Conservation (phyloP, 2,797 vertebrate species). For the Myotis planiceps region DNA sequence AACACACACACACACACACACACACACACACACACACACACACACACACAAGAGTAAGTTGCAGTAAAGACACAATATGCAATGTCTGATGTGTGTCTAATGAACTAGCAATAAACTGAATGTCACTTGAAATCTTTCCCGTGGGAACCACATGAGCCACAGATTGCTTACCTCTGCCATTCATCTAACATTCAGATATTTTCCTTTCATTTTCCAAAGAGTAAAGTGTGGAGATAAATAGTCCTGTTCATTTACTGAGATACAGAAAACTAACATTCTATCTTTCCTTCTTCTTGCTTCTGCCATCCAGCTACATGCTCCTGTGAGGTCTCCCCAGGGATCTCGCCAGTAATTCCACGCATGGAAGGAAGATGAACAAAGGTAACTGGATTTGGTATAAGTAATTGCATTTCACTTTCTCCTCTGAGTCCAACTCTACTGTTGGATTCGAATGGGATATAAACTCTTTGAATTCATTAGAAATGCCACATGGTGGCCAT, state of each 20-base stretch:
- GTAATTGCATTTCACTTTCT: slow-evolving; percentile 45
- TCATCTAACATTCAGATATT: background rate
- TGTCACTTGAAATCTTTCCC: background rate
- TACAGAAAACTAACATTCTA: background rate
- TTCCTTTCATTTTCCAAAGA: background rate
- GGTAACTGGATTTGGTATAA: slow-evolving; percentile 29
- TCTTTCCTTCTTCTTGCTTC: background rate
- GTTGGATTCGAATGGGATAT: slow-evolving; percentile 35
- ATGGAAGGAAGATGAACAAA: background rate
- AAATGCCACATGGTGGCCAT: slow-evolving; percentile 47
- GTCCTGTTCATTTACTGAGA: background rate
- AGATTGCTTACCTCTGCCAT: background rate
- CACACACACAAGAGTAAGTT: background rate
- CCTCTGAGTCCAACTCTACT: background rate
- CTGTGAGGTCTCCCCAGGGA: background rate
- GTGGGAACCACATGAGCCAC: background rate
- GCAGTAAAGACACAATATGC: background rate
- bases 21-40: background rate
- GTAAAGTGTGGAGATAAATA: background rate
- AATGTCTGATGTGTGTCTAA: background rate
- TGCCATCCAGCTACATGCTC: background rate
- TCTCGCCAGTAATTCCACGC: background rate
- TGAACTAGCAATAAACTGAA: background rate
- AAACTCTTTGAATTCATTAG: slow-evolving; percentile 63
- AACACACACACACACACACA: background rate